Evolutionary conservation across 2,113 vertebrate genomes (phyloP).

Genomic region (Salvelinus sp.): DNA sequence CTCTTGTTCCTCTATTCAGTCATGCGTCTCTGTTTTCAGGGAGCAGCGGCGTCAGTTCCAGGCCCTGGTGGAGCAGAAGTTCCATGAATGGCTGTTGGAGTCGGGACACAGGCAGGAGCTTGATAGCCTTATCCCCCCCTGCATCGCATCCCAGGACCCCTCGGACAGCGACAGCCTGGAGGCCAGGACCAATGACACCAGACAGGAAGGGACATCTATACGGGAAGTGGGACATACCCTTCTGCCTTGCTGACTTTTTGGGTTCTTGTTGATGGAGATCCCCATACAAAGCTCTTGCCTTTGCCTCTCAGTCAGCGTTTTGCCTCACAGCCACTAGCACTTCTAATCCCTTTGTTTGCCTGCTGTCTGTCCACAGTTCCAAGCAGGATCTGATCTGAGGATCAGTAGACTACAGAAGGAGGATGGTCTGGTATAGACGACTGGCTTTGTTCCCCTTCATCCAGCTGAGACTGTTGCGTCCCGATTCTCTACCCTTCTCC

Average conservation of each 20-base stretch:
- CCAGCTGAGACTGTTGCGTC: background rate
- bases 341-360: background rate
- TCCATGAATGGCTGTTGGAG: slow-evolving; percentile 88
- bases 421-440: background rate
- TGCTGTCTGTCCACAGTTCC: background rate
- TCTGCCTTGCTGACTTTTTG: slow-evolving; percentile 43
- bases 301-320: background rate
- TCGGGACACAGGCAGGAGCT: slow-evolving; percentile 87
- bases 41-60: slow-evolving; percentile 87
- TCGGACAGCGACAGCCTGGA: slow-evolving; percentile 1
- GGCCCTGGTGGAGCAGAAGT: slow-evolving; percentile 85
- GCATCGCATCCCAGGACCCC: slow-evolving; percentile 17
- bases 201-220: slow-evolving; percentile 48
- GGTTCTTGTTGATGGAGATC: background rate
- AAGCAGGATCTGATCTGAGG: slow-evolving; percentile 4
- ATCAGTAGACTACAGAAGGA: background rate
- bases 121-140: slow-evolving; percentile 83
- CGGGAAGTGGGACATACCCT: slow-evolving; percentile 65
- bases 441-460: background rate
- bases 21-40: slow-evolving; percentile 64
- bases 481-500: background rate
- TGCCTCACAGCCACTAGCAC: background rate
- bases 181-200: background rate
- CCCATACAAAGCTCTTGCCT: background rate
- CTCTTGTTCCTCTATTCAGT: background rate